These are phyloP conservation scores for Pluvialis apricaria DNA, from an alignment of 2,113 vertebrate genomes.

Conservation along the genomic window DNA sequence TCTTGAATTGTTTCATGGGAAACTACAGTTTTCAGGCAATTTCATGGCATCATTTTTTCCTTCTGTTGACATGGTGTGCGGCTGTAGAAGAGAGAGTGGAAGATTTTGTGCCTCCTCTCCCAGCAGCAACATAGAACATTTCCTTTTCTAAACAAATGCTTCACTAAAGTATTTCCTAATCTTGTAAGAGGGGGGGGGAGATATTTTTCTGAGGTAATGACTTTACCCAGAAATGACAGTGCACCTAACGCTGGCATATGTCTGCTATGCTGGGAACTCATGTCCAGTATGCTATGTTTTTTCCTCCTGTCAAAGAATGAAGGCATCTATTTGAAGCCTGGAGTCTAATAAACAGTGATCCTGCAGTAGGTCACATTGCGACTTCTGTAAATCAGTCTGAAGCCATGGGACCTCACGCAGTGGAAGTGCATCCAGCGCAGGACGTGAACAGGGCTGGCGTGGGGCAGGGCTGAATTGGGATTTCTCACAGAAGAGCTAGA, in stretches of 20 bases:
- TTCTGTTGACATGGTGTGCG: background rate
- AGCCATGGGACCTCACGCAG: background rate
- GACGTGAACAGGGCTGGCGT: background rate
- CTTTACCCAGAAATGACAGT: background rate
- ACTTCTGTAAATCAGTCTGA: background rate
- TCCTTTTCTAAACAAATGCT: background rate
- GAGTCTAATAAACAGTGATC: background rate
- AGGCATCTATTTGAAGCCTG: background rate
- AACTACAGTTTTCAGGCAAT: background rate
- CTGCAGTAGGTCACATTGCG: background rate
- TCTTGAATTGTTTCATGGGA: background rate
- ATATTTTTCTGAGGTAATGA: background rate
- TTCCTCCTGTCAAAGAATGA: background rate
- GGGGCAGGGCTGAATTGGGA: background rate
- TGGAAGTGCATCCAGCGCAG: background rate
- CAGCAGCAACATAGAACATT: background rate
- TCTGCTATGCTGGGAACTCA: background rate
- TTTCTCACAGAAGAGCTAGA: background rate
- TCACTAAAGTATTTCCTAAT: background rate
- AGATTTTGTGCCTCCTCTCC: background rate
- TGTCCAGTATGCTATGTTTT: background rate
- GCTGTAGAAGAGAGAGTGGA: background rate
- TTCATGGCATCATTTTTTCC: background rate
- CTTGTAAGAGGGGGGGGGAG: background rate
- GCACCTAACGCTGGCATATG: background rate